Evolutionary conservation across 1,140 invertebrate species (phyloP), one percentile per base, ranked within the genome.

Genomic region (Procambarus clarkii): DNA sequence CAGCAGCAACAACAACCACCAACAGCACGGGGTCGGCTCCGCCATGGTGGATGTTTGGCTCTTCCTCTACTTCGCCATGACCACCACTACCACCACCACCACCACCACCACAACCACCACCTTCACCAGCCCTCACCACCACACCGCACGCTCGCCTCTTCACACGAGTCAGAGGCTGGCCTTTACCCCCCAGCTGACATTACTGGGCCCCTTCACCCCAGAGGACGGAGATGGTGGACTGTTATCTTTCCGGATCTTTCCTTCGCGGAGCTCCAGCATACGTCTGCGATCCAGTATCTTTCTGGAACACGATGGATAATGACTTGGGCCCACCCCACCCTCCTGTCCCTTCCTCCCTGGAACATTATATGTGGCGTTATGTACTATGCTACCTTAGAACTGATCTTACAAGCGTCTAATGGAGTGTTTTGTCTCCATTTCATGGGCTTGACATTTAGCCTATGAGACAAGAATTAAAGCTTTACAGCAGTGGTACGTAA

Each of bases 1-100:
- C 78, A 13, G 48, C 86, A n/a, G 71, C 78, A 21, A 81, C 78
- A 9, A 81, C 86, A 24, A 81, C 79, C 58, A 64, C 58, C 71
- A 86, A 13, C 46, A 74, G 7, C 46, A 34, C 45, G 44, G 21
- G 34, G 45, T 34, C 11, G 34, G 34, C 5, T 5, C 34, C 45
- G 44, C 64, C 13, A 60, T 48, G 58, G 58, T 21, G 8, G 60
- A 46, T 45, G 24, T 45, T 7, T 84, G 50, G n/a, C 60, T 44
- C 60, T 34, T n/a, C 71, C 69, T 21, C 74, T 15, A 84, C 60
- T 45, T n/a, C 71, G 64, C 64, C 46, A 48, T 45, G 18, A 15
- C 21, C 76, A 78, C 58, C 71, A 64, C 78, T 44, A 64, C 60
- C n/a, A 81, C 78, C 45, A 13, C 34, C 76, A 50, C 18, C 54